These are phyloP conservation scores for Andinoacara biseriatus DNA, from an alignment of 2,113 vertebrate genomes.

Conservation along the genomic window DNA sequence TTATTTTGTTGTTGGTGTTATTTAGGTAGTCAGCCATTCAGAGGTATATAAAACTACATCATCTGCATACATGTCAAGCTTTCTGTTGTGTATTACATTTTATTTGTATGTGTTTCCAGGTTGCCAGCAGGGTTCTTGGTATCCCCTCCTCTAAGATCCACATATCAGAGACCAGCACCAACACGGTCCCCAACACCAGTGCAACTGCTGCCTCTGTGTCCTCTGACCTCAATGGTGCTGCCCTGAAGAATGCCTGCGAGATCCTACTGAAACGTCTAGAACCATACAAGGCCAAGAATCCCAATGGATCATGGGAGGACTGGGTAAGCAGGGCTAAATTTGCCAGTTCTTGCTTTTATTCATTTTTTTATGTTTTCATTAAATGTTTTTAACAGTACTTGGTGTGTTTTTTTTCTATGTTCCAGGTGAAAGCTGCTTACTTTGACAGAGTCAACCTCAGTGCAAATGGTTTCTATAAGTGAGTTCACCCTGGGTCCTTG, in stretches of 20 bases:
- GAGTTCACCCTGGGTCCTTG: constrained; percentile 44
- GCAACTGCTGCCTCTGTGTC: constrained; percentile 92
- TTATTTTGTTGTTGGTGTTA: too few species aligned
- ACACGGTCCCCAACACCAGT: constrained; percentile 92
- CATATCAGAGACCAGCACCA: constrained; percentile 96
- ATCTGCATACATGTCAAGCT: background rate
- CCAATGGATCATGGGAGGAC: constrained; percentile 88
- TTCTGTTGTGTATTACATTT: too few species aligned
- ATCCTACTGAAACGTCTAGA: constrained; percentile 85
- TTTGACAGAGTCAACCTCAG: constrained; percentile 87
- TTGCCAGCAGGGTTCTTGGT: constrained; percentile 88
- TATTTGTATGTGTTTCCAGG: constrained; percentile 71
- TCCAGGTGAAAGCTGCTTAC: constrained; percentile 88
- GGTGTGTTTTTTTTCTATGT: constrained; percentile 4
- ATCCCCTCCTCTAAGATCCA: constrained; percentile 87
- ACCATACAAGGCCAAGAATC: constrained; percentile 85
- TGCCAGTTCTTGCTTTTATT: background rate
- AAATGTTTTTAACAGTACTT: background rate
- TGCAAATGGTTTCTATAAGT: constrained; percentile 94
- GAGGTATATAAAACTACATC: background rate
- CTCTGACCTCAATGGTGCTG: constrained; percentile 92
- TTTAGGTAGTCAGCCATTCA: background rate
- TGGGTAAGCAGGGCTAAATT: constrained; percentile 84
- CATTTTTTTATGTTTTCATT: background rate
- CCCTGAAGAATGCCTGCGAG: constrained; percentile 86